Conservation (phyloP, 2,888 invertebrate genomes). For the Cerastis leucographa region DNA sequence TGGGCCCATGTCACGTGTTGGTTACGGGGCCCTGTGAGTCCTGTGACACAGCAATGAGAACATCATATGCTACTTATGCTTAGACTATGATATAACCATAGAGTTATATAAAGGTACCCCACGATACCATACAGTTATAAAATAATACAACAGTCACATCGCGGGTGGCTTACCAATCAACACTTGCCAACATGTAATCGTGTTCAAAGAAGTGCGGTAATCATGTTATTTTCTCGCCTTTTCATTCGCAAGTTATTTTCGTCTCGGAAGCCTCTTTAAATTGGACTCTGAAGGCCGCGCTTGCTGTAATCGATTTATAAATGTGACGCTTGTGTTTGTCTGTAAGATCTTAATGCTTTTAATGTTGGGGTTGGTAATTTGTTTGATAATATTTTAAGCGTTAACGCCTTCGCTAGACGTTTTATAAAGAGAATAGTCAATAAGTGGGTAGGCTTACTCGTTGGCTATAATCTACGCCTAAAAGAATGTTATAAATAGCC, state of each 20-base stretch:
- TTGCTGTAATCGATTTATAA: constrained; percentile 31
- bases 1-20: not conserved
- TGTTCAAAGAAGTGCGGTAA: constrained; percentile 33
- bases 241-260: constrained; percentile 38
- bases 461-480: not conserved
- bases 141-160: not conserved
- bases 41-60: not conserved
- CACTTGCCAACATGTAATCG: constrained; percentile 33
- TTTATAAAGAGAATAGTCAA: not conserved
- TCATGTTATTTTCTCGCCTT: constrained; percentile 43
- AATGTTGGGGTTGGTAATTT: not conserved
- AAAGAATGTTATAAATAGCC: not conserved
- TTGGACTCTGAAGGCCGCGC: constrained; percentile 4
- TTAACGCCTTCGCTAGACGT: not conserved
- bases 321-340: not conserved
- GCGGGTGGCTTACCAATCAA: constrained; percentile 19
- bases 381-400: not conserved
- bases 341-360: not conserved
- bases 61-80: not conserved
- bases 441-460: not conserved
- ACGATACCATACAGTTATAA: not conserved
- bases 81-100: not conserved
- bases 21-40: not conserved
- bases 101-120: not conserved
- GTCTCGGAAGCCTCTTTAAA: constrained; percentile 28